phyloP scores from a whole-genome alignment of 2,797 vertebrate genomes.

The Hyperoplus lanceolatus region DNA sequence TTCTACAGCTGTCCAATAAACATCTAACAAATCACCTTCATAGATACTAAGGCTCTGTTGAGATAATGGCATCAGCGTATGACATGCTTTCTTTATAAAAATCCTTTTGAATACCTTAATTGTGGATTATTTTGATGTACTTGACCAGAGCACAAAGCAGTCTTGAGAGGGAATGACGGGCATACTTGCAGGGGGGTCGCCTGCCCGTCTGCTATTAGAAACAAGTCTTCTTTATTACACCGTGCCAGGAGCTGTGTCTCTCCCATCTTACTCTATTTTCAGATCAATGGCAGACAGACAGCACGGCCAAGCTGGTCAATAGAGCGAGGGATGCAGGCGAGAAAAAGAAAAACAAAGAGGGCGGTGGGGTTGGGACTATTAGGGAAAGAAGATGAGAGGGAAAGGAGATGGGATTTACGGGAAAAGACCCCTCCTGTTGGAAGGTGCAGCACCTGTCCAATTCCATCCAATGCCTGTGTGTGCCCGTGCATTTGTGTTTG shows the following conservation, averaged over 20 bases:
- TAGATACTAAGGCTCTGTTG: slow-evolving; percentile 26
- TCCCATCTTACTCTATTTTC: slow-evolving; percentile 50
- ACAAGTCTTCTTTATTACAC: background rate
- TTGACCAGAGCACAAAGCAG: background rate
- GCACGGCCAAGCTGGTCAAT: slow-evolving; percentile 59
- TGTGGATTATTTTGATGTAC: slow-evolving; percentile 14
- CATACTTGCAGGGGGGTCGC: background rate
- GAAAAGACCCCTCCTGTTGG: slow-evolving; percentile 33
- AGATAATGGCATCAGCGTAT: slow-evolving; percentile 45
- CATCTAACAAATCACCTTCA: slow-evolving; percentile 63
- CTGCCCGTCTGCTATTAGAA: slow-evolving; percentile 3
- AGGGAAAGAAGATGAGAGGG: slow-evolving; percentile 28
- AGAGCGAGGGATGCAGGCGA: slow-evolving; percentile 34
- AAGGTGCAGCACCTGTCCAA: slow-evolving; percentile 30
- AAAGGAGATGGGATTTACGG: slow-evolving; percentile 34
- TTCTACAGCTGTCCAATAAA: slow-evolving; percentile 69
- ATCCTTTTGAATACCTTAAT: slow-evolving; percentile 3
- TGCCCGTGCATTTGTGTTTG: background rate
- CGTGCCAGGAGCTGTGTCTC: slow-evolving; percentile 41
- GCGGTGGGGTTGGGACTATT: background rate
- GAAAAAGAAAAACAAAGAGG: slow-evolving; percentile 26
- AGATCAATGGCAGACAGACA: slow-evolving; percentile 66
- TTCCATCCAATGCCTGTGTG: background rate
- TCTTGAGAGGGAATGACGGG: background rate
- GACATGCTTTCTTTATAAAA: slow-evolving; percentile 19